Evolutionary conservation across 2,888 invertebrate genomes (phyloP), one percentile per base, ranked within the genome.

Genomic region (Linhomoeus sp.): DNA sequence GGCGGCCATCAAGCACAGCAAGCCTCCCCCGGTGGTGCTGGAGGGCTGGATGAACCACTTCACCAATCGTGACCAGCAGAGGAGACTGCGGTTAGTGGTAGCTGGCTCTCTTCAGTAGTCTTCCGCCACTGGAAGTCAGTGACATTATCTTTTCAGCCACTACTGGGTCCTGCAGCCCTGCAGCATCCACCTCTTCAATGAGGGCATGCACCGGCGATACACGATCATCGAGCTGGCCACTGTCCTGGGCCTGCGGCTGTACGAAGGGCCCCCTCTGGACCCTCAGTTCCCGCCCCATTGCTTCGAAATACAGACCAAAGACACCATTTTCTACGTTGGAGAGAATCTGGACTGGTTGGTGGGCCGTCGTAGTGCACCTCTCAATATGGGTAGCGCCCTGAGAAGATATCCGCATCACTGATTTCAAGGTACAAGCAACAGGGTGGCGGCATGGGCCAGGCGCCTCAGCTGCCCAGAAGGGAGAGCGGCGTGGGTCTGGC

Each of bases 31-130:
- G 24, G 55, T 53, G 26, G 50, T 52, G 33, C 50, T 55, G 23
- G 62, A 62, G 41, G 61, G 63, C 26, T 63, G 63, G 63, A 53
- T 65, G 53, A 56, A 65, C n/a, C 64, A 63, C 45, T 60, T 58
- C 49, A 58, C 58, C 45, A 49, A 56, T 29, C 50, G 51, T 1
- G 56, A 60, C 26, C 56, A 59, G 5, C 58, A 59, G 20, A 50
- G 59, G 17, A 52, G 62, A 33, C 55, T 63, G 1, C 53, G 58
- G 41, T 29, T 5, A 5, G 29, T 12, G 29, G 29, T 5, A 5
- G n/a, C n/a, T n/a, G n/a, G n/a, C n/a, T n/a, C n/a, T n/a, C n/a
- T n/a, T n/a, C n/a, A n/a, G n/a, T n/a, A n/a, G n/a, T n/a, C n/a
- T n/a, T n/a, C n/a, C n/a, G n/a, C n/a, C n/a, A n/a, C n/a, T n/a